Evolutionary conservation across 2,888 invertebrate species (phyloP), one percentile per base, ranked within the genome.

Genomic region (Pterostichus madidus): DNA sequence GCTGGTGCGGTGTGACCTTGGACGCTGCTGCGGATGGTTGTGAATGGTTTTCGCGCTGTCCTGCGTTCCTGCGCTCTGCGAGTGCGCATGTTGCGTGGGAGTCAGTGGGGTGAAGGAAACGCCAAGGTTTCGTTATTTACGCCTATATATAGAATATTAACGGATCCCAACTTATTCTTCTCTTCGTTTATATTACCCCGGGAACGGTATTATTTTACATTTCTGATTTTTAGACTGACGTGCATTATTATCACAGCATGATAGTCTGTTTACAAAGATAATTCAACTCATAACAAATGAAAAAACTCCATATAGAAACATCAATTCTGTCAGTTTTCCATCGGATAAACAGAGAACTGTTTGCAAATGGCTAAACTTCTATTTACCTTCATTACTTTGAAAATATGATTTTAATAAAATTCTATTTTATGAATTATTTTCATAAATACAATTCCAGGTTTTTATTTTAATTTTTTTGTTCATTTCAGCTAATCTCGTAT

Each of bases 111-210:
- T 17, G 15, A n/a, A 13, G 73, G 6, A 6, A 31, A 24, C 73
- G 24, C 73, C 75, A 75, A 49, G 52, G 75, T 52, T 24, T 24
- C 39, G 49, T 75, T 64, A 52, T 75, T 75, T 52, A 52, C 75
- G 52, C 49, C 75, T 75, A 75, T 75, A 75, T 75, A 52, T 75
- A 75, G 75, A 75, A 75, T 75, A 75, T 52, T 75, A 52, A 52
- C 75, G 32, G 52, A 75, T 71, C 44, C 44, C 32, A 73, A 75
- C 75, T 75, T 75, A 75, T 52, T 71, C 68, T 71, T 71, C 17
- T 17, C 75, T 52, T 52, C 32, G n/a, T 46, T 73, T 73, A 24
- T 46, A 31, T 64, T 73, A 49, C 71, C 71, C 44, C 17, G 24
- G 59, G 10, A 31, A 46, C 15, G 24, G 32, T 31, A 31, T 75